Evolutionary conservation across 2,888 invertebrate genomes (phyloP), one percentile per base, ranked within the genome.

Genomic region (Chaitophorus viminalis): DNA sequence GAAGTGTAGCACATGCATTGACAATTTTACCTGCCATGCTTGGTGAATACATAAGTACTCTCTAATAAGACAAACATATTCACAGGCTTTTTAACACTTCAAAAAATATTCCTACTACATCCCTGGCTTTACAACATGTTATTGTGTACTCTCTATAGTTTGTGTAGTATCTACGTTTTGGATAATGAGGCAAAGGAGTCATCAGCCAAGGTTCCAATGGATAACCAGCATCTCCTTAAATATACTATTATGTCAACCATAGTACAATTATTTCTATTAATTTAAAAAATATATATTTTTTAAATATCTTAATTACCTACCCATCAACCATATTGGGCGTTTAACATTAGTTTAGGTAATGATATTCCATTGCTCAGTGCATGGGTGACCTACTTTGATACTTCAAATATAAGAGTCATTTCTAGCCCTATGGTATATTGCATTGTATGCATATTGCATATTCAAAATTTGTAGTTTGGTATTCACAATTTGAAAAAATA

Each of bases 401-500:
- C 77, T 77, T 21, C 77, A 77, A 21, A 77, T 21, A 21, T 77
- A 54, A 1, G 52, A 54, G 33, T 77, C 77, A 54, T 77, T 54
- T n/a, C n/a, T n/a, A n/a, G n/a, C n/a, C n/a, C n/a, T n/a, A n/a
- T n/a, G n/a, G n/a, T n/a, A n/a, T n/a, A n/a, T n/a, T n/a, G n/a
- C n/a, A n/a, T n/a, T n/a, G n/a, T n/a, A n/a, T n/a, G n/a, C n/a
- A n/a, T n/a, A n/a, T n/a, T n/a, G n/a, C n/a, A n/a, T n/a, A n/a
- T n/a, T n/a, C n/a, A n/a, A 54, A 2, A 77, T 77, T 77, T 77
- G 33, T 31, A 77, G 77, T 36, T 79, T 79, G 25, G 65, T 25
- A 18, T 46, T 79, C 3, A 79, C 79, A 46, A 65, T 1, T 65
- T 79, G 9, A 79, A 36, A 79, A 33, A 79, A 1, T 31, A 33